Evolutionary conservation across 2,888 invertebrate genomes (phyloP).

Genomic region (Lasius platythorax): DNA sequence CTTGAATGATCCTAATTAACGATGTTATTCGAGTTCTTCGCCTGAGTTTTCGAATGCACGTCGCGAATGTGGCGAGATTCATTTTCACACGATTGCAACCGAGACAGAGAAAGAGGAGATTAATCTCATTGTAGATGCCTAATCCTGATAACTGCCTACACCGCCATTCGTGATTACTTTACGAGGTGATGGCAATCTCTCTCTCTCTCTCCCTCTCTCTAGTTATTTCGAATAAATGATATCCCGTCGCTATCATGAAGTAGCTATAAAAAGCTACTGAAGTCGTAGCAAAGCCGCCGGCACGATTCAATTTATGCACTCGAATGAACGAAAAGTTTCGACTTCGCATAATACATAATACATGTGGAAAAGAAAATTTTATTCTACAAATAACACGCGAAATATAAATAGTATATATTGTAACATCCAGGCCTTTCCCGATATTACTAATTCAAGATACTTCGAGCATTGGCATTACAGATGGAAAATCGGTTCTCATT

Average conservation of each 20-base stretch:
- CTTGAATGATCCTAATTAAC: slow-evolving; percentile 39
- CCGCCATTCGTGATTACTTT: slow-evolving; percentile 52
- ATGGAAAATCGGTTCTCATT: slow-evolving; percentile 66
- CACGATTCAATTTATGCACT: slow-evolving; percentile 30
- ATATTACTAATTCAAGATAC: slow-evolving; percentile 26
- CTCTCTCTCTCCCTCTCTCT: background rate
- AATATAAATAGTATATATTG: background rate
- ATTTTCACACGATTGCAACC: slow-evolving; percentile 9
- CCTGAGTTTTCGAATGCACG: slow-evolving; percentile 17
- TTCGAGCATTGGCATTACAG: slow-evolving; percentile 50
- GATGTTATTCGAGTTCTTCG: slow-evolving; percentile 7
- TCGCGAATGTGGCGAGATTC: background rate
- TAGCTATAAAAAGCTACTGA: slow-evolving; percentile 40
- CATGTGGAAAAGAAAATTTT: slow-evolving; percentile 15
- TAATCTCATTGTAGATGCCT: slow-evolving; percentile 40
- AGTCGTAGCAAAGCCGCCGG: slow-evolving; percentile 19
- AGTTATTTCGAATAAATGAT: slow-evolving; percentile 36
- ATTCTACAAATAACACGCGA: slow-evolving; percentile 11
- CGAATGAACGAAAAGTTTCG: background rate
- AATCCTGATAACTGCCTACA: slow-evolving; percentile 42
- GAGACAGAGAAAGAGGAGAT: background rate
- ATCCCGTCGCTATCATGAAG: slow-evolving; percentile 21
- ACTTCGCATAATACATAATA: background rate
- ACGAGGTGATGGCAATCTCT: slow-evolving; percentile 49
- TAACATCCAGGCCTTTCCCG: background rate